Conservation (phyloP, 2,888 invertebrate genomes). For the Andrena flavipes region DNA sequence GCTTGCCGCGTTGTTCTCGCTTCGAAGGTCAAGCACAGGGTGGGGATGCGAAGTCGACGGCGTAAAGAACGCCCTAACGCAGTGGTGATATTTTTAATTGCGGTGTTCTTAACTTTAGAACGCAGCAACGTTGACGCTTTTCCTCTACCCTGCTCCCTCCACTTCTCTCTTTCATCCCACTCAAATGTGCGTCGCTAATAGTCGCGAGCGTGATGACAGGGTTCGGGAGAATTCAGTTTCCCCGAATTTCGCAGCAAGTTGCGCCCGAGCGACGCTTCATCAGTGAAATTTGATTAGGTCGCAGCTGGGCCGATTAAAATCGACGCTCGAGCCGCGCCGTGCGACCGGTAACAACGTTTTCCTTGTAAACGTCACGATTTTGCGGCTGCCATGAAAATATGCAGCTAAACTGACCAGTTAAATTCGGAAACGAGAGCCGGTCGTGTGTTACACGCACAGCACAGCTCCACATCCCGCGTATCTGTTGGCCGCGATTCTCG, state of each 20-base stretch:
- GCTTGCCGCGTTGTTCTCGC: neutral
- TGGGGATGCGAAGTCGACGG: too few species aligned
- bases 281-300: slow-evolving; percentile 49
- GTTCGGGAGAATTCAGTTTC: slow-evolving; percentile 34
- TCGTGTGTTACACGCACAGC: neutral
- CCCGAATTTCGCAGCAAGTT: slow-evolving; percentile 33
- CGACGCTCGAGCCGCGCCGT: slow-evolving; percentile 14
- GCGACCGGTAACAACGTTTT: slow-evolving; percentile 44
- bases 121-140: neutral
- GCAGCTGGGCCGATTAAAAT: slow-evolving; percentile 39
- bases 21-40: slow-evolving; percentile 6
- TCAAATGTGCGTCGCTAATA: slow-evolving; percentile 40
- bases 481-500: slow-evolving; percentile 17
- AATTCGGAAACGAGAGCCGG: slow-evolving; percentile 13
- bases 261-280: slow-evolving; percentile 29
- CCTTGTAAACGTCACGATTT: slow-evolving; percentile 52
- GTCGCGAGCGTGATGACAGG: slow-evolving; percentile 14
- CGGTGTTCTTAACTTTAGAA: neutral
- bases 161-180: neutral
- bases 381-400: slow-evolving; percentile 33
- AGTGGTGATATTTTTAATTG: neutral
- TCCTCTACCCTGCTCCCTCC: neutral
- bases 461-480: neutral
- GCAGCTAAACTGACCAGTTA: slow-evolving; percentile 38
- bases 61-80: neutral